Evolutionary conservation across 2,888 invertebrate genomes (phyloP).

Genomic region (Microctonus aethiopoides): DNA sequence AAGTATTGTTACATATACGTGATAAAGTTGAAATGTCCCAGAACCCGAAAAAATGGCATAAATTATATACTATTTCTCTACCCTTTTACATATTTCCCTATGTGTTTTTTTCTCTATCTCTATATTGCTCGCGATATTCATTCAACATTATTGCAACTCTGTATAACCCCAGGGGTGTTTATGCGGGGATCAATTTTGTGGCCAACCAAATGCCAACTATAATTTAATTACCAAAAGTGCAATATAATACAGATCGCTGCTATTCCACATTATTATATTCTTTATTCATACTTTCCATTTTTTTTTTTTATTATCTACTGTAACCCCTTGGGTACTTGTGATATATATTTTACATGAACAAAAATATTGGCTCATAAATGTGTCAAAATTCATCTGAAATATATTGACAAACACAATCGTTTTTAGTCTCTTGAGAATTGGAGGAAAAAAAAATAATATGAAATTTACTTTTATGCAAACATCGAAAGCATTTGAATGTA

Average conservation of each 20-base stretch:
- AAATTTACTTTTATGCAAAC: constrained; percentile 7
- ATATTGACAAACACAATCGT: background rate
- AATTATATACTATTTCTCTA: background rate
- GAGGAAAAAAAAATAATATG: background rate
- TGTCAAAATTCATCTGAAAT: constrained; percentile 11
- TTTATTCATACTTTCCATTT: no score
- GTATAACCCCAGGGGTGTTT: constrained; percentile 31
- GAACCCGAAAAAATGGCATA: background rate
- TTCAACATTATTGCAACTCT: background rate
- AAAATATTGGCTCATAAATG: constrained; percentile 5
- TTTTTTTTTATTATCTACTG: background rate
- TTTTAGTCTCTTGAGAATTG: background rate
- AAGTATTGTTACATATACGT: constrained; percentile 7
- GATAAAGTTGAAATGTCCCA: constrained; percentile 5
- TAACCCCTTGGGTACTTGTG: constrained; percentile 9
- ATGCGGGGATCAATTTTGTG: constrained; percentile 35
- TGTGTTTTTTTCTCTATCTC: background rate
- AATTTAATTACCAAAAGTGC: constrained; percentile 36
- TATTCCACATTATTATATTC: constrained; percentile 15
- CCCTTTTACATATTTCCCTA: background rate
- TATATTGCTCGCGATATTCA: background rate
- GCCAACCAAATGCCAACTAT: constrained; percentile 34
- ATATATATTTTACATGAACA: constrained; percentile 6
- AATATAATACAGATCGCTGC: constrained; percentile 2
- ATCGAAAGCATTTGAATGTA: background rate